These are phyloP conservation scores for Chaetorhynchus papuensis DNA, from an alignment of 2,113 vertebrate species.

Conservation along the genomic window DNA sequence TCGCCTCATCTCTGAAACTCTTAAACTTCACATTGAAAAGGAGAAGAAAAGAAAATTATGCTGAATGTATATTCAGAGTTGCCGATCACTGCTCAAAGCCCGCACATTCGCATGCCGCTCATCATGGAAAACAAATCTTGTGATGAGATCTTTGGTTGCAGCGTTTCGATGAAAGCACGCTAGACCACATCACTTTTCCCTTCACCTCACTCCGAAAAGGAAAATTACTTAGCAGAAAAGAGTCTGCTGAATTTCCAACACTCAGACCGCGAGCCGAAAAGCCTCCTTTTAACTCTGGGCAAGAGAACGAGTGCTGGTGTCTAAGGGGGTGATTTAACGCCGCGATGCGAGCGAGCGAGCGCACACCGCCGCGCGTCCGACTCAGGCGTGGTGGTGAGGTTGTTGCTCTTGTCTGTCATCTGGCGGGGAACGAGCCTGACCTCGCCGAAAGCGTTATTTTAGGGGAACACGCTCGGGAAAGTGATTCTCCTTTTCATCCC, in stretches of 20 bases:
- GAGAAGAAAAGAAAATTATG: rapidly evolving
- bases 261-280: neutral
- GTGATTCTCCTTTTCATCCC: neutral
- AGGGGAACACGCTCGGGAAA: neutral
- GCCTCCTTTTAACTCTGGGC: neutral
- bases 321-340: neutral
- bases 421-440: constrained; percentile 7
- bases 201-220: neutral
- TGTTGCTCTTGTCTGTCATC: constrained; percentile 42
- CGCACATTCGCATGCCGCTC: neutral
- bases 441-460: neutral
- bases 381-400: neutral
- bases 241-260: neutral
- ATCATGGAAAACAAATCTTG: neutral
- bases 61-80: neutral
- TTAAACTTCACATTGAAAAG: neutral
- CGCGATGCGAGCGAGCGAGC: neutral
- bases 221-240: neutral
- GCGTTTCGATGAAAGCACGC: neutral
- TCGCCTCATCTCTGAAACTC: neutral
- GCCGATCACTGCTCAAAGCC: neutral
- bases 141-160: constrained; percentile 23
- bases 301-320: neutral
- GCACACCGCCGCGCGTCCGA: neutral
- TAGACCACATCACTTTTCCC: constrained; percentile 12